Conservation (phyloP, 2,113 vertebrate species). For the Malurus cyaneus region DNA sequence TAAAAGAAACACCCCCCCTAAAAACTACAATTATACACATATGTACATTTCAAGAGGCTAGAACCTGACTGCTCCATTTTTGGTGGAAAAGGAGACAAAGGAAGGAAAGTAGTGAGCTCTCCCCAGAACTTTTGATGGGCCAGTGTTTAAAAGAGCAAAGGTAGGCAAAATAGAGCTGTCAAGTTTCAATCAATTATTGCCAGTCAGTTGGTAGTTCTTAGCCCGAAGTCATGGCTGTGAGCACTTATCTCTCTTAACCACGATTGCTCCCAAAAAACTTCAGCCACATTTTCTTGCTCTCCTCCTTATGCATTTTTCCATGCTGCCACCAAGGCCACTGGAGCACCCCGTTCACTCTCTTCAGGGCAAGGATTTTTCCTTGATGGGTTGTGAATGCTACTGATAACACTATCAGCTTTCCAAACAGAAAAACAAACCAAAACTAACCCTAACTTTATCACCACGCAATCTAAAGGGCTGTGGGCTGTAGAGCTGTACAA, state of each 20-base stretch:
- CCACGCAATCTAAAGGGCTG: neutral
- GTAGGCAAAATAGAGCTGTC: neutral
- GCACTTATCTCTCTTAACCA: neutral
- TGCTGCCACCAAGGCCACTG: neutral
- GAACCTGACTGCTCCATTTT: neutral
- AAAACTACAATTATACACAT: neutral
- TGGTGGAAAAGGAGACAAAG: neutral
- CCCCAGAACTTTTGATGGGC: neutral
- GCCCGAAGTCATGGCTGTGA: rapidly evolving
- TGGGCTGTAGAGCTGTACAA: neutral
- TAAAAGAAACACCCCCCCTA: rapidly evolving
- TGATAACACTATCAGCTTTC: neutral
- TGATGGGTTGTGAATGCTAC: neutral
- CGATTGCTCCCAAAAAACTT: neutral
- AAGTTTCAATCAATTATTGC: neutral
- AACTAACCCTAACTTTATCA: neutral
- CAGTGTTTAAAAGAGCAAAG: neutral
- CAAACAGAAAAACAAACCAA: neutral
- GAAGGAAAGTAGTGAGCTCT: neutral
- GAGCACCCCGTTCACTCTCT: neutral
- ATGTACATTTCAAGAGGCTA: neutral
- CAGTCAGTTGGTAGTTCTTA: neutral
- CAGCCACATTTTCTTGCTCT: neutral
- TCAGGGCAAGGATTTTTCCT: neutral
- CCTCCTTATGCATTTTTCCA: neutral